Evolutionary conservation across 2,888 invertebrate species (phyloP).

Genomic region (Archips crataeganus): DNA sequence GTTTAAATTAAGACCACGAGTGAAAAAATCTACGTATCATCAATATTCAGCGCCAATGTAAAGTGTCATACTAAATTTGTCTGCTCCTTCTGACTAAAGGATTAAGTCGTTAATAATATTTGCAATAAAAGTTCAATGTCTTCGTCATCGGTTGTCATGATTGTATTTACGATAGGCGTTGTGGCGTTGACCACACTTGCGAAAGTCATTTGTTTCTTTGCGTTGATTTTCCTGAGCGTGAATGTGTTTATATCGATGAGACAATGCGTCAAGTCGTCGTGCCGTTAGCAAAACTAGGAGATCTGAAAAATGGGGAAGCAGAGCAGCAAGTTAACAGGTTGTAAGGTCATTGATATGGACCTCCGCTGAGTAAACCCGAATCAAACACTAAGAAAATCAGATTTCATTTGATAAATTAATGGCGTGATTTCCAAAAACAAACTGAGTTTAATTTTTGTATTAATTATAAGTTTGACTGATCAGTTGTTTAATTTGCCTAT

Average conservation of each 20-base stretch:
- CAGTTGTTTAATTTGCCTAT: no score
- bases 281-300: no score
- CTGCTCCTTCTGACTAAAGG: slow-evolving; percentile 1
- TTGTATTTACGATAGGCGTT: slow-evolving; percentile 5
- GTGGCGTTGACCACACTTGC: neutral
- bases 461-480: no score
- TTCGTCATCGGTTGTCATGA: slow-evolving; percentile 15
- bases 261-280: neutral
- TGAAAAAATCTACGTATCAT: neutral
- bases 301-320: no score
- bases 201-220: neutral
- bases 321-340: no score
- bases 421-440: no score
- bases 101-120: slow-evolving; percentile 31
- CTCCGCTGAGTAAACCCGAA: no score
- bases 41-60: neutral
- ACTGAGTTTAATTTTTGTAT: no score
- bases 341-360: no score
- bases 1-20: neutral
- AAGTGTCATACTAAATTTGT: neutral
- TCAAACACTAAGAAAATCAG: no score
- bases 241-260: neutral
- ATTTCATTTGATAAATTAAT: no score
- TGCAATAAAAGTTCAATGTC: neutral
- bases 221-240: neutral